Evolutionary conservation across 2,113 vertebrate species (phyloP).

Genomic region (Thomomys bottae): DNA sequence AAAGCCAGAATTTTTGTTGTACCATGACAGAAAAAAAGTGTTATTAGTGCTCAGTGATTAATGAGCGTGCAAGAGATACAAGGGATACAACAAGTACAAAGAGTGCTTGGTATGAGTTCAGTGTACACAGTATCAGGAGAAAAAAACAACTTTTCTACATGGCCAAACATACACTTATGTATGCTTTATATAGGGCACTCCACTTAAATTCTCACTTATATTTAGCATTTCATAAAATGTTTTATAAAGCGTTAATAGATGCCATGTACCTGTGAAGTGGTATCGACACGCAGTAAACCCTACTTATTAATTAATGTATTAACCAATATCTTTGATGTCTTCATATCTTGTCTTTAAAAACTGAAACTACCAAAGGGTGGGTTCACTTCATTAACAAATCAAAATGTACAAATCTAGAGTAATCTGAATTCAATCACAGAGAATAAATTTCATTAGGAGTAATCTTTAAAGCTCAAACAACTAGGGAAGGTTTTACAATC

Average conservation of each 20-base stretch:
- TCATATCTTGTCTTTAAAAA: constrained; percentile 44
- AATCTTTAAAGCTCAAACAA: constrained; percentile 46
- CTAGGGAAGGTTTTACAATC: not conserved
- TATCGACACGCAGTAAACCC: not conserved
- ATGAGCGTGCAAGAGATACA: constrained; percentile 77
- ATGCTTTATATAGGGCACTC: not conserved
- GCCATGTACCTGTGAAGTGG: not conserved
- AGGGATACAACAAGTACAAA: constrained; percentile 80
- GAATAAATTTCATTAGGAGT: constrained; percentile 43
- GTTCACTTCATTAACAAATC: constrained; percentile 52
- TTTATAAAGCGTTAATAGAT: not conserved
- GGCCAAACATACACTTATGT: not conserved
- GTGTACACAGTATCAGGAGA: constrained; percentile 73
- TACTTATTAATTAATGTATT: not conserved
- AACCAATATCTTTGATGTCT: not conserved
- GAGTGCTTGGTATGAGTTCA: constrained; percentile 76
- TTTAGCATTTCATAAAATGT: constrained; percentile 3
- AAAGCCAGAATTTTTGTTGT: constrained; percentile 84
- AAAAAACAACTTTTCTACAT: constrained; percentile 39
- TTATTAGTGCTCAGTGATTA: constrained; percentile 86
- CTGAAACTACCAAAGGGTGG: not conserved
- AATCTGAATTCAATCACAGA: constrained; percentile 28
- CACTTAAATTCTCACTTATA: not conserved
- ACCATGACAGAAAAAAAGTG: constrained; percentile 75
- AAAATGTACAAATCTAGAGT: constrained; percentile 47